Evolutionary conservation across 1,140 invertebrate species (phyloP), one percentile per base, ranked within the genome.

Genomic region (Halictus rubicundus): DNA sequence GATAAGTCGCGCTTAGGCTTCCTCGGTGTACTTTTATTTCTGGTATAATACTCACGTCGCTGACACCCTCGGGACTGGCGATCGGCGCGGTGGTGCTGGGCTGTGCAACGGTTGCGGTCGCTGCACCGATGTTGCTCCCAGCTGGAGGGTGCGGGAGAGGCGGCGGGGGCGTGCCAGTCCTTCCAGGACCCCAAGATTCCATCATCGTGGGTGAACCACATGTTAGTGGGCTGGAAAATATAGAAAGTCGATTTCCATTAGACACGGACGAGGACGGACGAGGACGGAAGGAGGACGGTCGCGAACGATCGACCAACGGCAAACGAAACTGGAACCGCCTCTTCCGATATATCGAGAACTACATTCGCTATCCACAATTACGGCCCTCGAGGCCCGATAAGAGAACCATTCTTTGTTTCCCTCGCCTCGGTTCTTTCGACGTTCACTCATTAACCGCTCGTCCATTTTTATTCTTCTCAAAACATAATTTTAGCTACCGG

Each of bases 21-120:
- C 42, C 42, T 0, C 32, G 1, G 32, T 12, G 14, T 46, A 9
- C 42, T 46, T 46, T 46, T 3, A 46, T 46, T 12, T 32, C 32
- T 32, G 32, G 32, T 32, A 6, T 16, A 21, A 16, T 69, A 89
- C 91, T 92, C 87, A 93, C 91, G 59, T 92, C 90, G 83, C 92
- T 93, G 57, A 94, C 93, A 83, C 92, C 92, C 86, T 94, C 93
- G 72, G 93, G 93, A 87, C 92, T 93, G 37, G 93, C 93, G 52
- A 94, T 94, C 25, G 93, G 93, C 46, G 93, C 93, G 57, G 90
- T 89, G 39, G 85, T 90, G 54, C 88, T 84, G 59, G 89, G 84
- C 63, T 89, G 88, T 72, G 80, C 68, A 57, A 85, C 69, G 68
- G 59, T 86, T 52, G 88, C 73, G 76, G 81, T 86, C 65, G 82